Percentiles rank a stretch among this genome's conserved stretches.
Evolutionary conservation across 2,113 vertebrate species (phyloP).

Genomic region (Daphoenositta chrysoptera): DNA sequence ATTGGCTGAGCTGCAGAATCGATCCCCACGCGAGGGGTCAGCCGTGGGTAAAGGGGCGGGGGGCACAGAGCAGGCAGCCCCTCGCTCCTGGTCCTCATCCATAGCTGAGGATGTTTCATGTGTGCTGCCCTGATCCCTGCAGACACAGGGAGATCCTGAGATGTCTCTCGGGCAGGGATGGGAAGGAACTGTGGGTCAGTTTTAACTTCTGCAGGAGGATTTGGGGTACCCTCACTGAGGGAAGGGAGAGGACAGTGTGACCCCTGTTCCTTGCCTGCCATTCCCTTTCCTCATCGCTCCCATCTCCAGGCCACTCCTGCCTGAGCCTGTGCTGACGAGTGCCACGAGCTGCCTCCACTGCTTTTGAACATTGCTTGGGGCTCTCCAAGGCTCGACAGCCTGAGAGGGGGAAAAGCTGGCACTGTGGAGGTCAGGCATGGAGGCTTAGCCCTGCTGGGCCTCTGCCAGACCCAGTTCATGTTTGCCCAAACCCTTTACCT

Average conservation of each 20-base stretch:
- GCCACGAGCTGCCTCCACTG: not conserved
- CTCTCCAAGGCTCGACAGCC: accelerated
- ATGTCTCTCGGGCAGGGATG: not conserved
- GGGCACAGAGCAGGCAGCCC: not conserved
- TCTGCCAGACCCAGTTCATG: accelerated
- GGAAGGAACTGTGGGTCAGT: accelerated
- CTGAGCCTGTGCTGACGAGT: accelerated
- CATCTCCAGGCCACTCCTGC: not conserved
- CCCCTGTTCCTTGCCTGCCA: not conserved
- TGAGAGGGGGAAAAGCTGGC: accelerated
- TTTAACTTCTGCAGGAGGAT: not conserved
- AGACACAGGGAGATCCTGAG: accelerated
- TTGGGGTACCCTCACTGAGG: accelerated
- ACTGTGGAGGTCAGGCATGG: not conserved
- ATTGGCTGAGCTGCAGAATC: not conserved
- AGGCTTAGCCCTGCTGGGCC: not conserved
- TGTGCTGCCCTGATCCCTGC: accelerated
- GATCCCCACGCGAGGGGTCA: accelerated
- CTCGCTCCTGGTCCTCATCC: not conserved
- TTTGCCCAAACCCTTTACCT: not conserved
- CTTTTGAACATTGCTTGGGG: not conserved
- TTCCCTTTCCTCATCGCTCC: not conserved
- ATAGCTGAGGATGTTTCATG: accelerated
- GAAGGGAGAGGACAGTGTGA: not conserved
- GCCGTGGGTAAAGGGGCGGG: not conserved